Percentiles rank a stretch among this genome's conserved stretches.
Evolutionary conservation across 1,140 invertebrate genomes (phyloP).

Genomic region (Gryon sp.): DNA sequence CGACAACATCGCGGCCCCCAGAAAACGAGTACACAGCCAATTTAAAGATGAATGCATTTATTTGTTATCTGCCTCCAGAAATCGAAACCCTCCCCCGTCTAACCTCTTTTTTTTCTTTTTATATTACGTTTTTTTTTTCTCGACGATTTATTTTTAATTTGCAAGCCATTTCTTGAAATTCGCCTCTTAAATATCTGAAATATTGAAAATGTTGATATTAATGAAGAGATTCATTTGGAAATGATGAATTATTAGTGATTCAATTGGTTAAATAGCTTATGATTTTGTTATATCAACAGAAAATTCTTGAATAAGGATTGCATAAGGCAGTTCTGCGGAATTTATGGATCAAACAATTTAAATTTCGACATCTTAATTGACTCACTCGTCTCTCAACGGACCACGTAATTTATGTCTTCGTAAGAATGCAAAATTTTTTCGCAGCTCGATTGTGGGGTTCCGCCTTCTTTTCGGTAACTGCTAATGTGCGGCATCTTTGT

Average conservation of each 20-base stretch:
- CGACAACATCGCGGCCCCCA: constrained; percentile 43
- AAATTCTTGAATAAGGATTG: too few relatives aligned
- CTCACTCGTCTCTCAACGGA: too few relatives aligned
- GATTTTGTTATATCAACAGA: too few relatives aligned
- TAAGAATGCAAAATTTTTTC: constrained; percentile 50
- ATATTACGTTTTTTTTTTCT: constrained; percentile 13
- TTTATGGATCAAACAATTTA: constrained; percentile 4
- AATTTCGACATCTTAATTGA: constrained; percentile 31
- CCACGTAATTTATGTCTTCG: constrained; percentile 40
- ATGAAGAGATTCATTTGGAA: too few relatives aligned
- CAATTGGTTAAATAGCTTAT: too few relatives aligned
- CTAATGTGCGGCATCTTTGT: constrained; percentile 68
- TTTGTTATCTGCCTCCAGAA: constrained; percentile 34
- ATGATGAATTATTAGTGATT: too few relatives aligned
- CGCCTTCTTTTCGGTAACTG: constrained; percentile 42
- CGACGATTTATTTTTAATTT: constrained; percentile 4
- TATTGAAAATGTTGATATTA: too few relatives aligned
- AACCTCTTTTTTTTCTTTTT: constrained; percentile 1
- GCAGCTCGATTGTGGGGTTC: constrained; percentile 23
- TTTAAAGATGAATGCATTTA: constrained; percentile 63
- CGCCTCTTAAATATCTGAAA: too few relatives aligned
- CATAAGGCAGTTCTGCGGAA: too few relatives aligned
- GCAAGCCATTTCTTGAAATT: not conserved
- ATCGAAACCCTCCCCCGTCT: constrained; percentile 18
- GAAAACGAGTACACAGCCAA: constrained; percentile 51